Evolutionary conservation across 2,888 invertebrate genomes (phyloP).

Genomic region (Acleris sparsana): DNA sequence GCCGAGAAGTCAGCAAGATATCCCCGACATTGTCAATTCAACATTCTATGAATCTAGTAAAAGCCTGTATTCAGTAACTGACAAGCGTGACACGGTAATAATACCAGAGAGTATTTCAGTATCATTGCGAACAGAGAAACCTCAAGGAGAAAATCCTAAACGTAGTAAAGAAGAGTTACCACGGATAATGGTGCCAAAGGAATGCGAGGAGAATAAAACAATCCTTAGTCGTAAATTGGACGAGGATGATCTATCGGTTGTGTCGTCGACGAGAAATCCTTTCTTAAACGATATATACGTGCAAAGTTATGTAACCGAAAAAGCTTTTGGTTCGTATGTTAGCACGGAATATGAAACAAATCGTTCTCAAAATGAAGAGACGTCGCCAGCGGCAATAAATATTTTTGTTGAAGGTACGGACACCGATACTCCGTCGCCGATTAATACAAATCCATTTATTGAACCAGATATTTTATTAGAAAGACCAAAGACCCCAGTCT

Average conservation of each 20-base stretch:
- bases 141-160: constrained; percentile 33
- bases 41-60: constrained; percentile 61
- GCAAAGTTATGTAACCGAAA: constrained; percentile 58
- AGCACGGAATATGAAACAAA: constrained; percentile 71
- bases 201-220: constrained; percentile 44
- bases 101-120: constrained; percentile 72
- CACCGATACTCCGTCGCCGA: constrained; percentile 43
- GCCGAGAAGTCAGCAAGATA: constrained; percentile 55
- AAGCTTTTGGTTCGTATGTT: constrained; percentile 62
- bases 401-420: constrained; percentile 55
- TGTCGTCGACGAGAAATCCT: constrained; percentile 61
- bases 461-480: constrained; percentile 52
- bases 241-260: constrained; percentile 51
- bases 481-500: constrained; percentile 73
- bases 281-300: constrained; percentile 60
- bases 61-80: constrained; percentile 53
- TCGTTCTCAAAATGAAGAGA: constrained; percentile 69
- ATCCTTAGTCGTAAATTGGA: constrained; percentile 51
- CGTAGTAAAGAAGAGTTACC: constrained; percentile 35
- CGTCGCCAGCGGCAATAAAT: constrained; percentile 54
- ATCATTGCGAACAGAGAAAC: constrained; percentile 65
- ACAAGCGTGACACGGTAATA: constrained; percentile 63
- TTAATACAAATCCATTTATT: constrained; percentile 59
- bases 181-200: constrained; percentile 1
- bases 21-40: constrained; percentile 78